phyloP scores from a whole-genome alignment of 2,797 vertebrate species.

The Tokudaia tokunoshimensis region DNA sequence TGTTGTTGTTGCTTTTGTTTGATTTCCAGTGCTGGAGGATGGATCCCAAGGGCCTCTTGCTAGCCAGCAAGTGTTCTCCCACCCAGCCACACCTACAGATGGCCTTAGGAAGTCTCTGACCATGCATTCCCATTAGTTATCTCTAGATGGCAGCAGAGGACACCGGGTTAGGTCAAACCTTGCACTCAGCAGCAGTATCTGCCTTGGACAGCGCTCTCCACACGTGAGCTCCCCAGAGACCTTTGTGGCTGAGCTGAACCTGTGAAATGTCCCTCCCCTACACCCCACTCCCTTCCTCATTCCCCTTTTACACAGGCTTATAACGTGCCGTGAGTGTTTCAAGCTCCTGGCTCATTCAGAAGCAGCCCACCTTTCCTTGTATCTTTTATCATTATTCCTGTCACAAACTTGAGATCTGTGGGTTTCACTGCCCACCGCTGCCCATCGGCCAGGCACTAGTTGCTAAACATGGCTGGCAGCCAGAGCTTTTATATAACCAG shows the following conservation, averaged over 20 bases:
- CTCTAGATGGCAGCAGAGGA: constrained; percentile 70
- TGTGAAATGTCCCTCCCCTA: neutral
- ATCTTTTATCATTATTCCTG: neutral
- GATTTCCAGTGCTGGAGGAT: neutral
- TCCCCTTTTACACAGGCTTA: neutral
- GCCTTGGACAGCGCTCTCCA: neutral
- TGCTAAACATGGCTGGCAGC: neutral
- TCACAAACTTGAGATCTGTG: neutral
- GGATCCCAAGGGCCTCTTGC: neutral
- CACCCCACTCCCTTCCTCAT: neutral
- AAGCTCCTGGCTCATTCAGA: neutral
- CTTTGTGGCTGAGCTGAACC: neutral
- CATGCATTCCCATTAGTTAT: neutral
- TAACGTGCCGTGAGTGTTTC: neutral
- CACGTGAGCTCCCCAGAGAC: neutral
- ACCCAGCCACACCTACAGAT: neutral
- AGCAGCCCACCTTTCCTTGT: neutral
- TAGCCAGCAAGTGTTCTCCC: neutral
- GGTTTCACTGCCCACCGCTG: neutral
- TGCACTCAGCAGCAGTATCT: neutral
- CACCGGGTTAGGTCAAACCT: neutral
- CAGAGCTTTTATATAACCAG: neutral
- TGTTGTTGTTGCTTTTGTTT: neutral
- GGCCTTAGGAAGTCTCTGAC: neutral
- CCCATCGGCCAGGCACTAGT: neutral